These are phyloP conservation scores for Acipenser transmontanus DNA, from an alignment of 2,797 vertebrate genomes.

Conservation along the genomic window DNA sequence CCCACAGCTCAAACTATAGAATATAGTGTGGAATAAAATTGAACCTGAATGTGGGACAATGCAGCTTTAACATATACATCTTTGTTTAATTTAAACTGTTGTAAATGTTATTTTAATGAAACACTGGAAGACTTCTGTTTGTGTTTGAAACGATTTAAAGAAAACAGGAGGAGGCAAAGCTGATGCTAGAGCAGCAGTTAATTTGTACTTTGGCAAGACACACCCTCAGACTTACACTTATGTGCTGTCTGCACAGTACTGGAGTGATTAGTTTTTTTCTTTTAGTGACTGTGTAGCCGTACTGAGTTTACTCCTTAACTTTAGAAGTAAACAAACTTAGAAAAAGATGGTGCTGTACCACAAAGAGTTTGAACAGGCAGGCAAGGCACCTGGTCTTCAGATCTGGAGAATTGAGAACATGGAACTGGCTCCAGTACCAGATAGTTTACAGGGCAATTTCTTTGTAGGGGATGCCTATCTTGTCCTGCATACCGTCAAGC, in stretches of 20 bases:
- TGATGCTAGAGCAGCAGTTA: neutral
- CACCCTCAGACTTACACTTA: slow-evolving; percentile 33
- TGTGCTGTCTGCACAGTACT: slow-evolving; percentile 21
- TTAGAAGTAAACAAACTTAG: neutral
- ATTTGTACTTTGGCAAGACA: slow-evolving; percentile 32
- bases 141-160: neutral
- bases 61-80: too few relatives aligned
- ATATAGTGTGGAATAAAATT: too few relatives aligned
- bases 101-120: too few relatives aligned
- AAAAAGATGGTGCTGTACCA: slow-evolving; percentile 50
- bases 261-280: slow-evolving; percentile 27
- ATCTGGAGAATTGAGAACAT: slow-evolving; percentile 79
- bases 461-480: slow-evolving; percentile 83
- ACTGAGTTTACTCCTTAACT: neutral
- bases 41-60: too few relatives aligned
- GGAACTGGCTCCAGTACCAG: slow-evolving; percentile 67
- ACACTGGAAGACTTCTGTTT: neutral
- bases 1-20: too few relatives aligned
- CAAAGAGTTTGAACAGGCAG: slow-evolving; percentile 65
- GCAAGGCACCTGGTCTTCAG: slow-evolving; percentile 64
- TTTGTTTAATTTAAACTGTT: too few relatives aligned
- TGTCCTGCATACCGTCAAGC: slow-evolving; percentile 61
- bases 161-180: neutral
- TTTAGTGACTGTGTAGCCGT: slow-evolving; percentile 19
- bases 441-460: slow-evolving; percentile 62